Percentiles rank a stretch among this genome's conserved stretches.
Conservation (phyloP, 2,113 vertebrate species). For the Cisticola juncidis region DNA sequence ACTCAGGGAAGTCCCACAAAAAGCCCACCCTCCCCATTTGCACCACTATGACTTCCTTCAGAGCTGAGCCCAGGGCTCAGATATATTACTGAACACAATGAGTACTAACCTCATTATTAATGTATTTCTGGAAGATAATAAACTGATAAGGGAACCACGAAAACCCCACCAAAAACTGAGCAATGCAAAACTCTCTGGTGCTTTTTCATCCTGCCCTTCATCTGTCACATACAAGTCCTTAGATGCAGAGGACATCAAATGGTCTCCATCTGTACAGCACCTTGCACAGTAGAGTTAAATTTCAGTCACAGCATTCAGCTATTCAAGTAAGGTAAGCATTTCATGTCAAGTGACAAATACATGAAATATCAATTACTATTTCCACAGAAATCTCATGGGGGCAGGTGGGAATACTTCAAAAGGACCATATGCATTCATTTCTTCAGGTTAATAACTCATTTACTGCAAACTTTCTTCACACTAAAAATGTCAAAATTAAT, state of each 20-base stretch:
- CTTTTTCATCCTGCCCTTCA: neutral
- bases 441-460: neutral
- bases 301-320: neutral
- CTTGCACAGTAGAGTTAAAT: neutral
- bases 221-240: neutral
- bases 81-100: neutral
- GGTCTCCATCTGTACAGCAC: neutral
- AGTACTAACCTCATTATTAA: neutral
- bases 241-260: neutral
- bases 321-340: neutral
- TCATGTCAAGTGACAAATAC: neutral
- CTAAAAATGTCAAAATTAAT: neutral
- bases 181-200: neutral
- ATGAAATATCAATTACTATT: neutral
- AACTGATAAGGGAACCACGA: neutral
- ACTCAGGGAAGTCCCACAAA: neutral
- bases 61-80: neutral
- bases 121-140: neutral
- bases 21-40: neutral
- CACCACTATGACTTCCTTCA: neutral
- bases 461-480: neutral
- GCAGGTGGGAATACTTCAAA: neutral
- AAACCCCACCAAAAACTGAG: neutral
- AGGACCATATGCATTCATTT: neutral
- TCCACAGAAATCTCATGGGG: neutral